A percentile compares a stretch with the other conserved stretches of the same genome.
phyloP scores from a whole-genome alignment of 2,797 vertebrate species.

The Acanthurus lineatus region DNA sequence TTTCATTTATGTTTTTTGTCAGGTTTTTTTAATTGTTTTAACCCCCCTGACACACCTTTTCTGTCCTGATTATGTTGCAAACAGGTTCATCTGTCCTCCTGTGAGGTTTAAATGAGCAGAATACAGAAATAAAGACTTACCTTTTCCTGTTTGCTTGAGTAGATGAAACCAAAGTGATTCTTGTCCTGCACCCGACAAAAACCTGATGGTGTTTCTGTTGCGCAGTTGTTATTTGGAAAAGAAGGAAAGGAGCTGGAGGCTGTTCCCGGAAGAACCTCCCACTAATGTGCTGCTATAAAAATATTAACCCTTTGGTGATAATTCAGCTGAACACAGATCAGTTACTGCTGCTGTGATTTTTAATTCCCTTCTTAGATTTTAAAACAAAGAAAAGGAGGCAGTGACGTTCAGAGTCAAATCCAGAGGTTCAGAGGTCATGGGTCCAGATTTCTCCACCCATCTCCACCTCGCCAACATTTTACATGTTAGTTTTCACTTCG shows the following conservation, averaged over 20 bases:
- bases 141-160: not conserved
- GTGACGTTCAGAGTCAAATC: not conserved
- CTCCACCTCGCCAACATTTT: too few species aligned
- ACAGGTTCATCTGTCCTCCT: too few species aligned
- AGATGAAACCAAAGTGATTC: not conserved
- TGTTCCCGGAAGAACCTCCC: not conserved
- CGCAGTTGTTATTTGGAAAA: not conserved
- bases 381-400: not conserved
- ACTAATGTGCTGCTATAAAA: rapidly evolving
- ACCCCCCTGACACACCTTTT: too few species aligned
- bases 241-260: rapidly evolving
- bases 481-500: not conserved
- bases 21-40: too few species aligned
- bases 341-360: not conserved
- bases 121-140: not conserved
- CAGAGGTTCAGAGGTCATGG: not conserved
- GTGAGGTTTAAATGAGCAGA: not conserved
- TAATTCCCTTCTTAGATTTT: not conserved
- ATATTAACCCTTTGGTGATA: not conserved
- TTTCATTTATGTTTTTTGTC: too few species aligned
- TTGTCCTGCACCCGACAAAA: too few species aligned
- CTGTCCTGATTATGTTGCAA: too few species aligned
- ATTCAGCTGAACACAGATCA: not conserved
- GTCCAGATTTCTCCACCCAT: not conserved
- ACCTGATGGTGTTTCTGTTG: not conserved